Evolutionary conservation across 37 sponge, comb jelly and placozoan genomes (phyloP), one percentile per base, ranked within the genome.

Genomic region (Lycopodina hypogea): DNA sequence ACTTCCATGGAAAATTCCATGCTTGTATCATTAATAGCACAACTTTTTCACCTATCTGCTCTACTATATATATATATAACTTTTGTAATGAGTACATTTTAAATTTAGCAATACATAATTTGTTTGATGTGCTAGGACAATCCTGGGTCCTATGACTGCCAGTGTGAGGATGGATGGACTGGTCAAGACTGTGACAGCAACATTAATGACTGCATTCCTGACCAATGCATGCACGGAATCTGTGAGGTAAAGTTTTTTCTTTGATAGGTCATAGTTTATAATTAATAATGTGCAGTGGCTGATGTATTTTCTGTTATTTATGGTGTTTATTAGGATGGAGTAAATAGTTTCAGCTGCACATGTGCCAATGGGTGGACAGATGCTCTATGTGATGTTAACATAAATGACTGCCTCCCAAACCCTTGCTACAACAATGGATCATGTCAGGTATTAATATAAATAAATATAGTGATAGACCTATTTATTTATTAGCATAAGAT

Each of bases 191-290:
- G n/a, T n/a, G n/a, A n/a, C 23, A 56, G 21, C 1, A 72, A 94
- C 39, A 79, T 78, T 22, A 48, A 90, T 61, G 86, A 94, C 24
- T 88, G 92, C n/a, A 24, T 12, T 15, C 33, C 78, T 45, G 75
- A 72, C 29, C 75, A 76, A 19, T 93, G 93, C 33, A 42, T 36
- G 29, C 84, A 85, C 74, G 86, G 79, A 72, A 89, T 79, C 14
- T 87, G 67, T 17, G 69, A 62, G 42, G 14, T 7, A 42, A 63
- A 63, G 76, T 39, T 48, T 1, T 12, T 8, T 33, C 0, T 23
- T 60, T 60, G 6, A 28, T 19, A 14, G 19, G n/a, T 62, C 19
- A 62, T 62, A 28, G 19, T n/a, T 62, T 11, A 62, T 12, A 30
- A 28, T 33, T 33, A 30, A 18, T 3, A 11, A 28, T 23, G 8